phyloP scores from a whole-genome alignment of 2,888 invertebrate species.

The Sceliomorpha sp. region DNA sequence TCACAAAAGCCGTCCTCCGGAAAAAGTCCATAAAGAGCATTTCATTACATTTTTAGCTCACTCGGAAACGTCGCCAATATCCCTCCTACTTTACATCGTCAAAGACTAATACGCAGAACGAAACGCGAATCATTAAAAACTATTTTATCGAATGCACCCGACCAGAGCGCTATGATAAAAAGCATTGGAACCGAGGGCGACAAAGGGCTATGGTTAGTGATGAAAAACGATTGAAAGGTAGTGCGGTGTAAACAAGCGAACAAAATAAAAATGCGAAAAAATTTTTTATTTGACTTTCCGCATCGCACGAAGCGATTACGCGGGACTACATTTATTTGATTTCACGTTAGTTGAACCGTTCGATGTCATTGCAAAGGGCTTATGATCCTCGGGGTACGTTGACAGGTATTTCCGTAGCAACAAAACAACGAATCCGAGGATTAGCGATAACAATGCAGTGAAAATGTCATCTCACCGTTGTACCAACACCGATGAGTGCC shows the following conservation, averaged over 20 bases:
- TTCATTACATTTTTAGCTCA: no score
- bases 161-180: not conserved
- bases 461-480: slow-evolving; percentile 44
- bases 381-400: slow-evolving; percentile 41
- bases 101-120: slow-evolving; percentile 1
- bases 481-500: slow-evolving; percentile 26
- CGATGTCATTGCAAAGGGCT: slow-evolving; percentile 43
- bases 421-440: slow-evolving; percentile 49
- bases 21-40: no score
- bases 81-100: not conserved
- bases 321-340: slow-evolving; percentile 39
- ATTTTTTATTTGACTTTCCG: slow-evolving; percentile 23
- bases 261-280: not conserved
- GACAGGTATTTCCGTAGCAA: slow-evolving; percentile 44
- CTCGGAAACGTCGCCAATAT: no score
- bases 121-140: slow-evolving; percentile 8
- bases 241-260: slow-evolving; percentile 1
- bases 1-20: no score
- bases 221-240: slow-evolving; percentile 4
- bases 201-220: slow-evolving; percentile 6
- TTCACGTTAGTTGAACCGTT: slow-evolving; percentile 38
- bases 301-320: slow-evolving; percentile 30
- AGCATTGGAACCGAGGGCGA: slow-evolving; percentile 1
- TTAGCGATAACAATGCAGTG: slow-evolving; percentile 48
- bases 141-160: not conserved